Conservation (phyloP, 2,797 vertebrate genomes). For the Oreortyx pictus region DNA sequence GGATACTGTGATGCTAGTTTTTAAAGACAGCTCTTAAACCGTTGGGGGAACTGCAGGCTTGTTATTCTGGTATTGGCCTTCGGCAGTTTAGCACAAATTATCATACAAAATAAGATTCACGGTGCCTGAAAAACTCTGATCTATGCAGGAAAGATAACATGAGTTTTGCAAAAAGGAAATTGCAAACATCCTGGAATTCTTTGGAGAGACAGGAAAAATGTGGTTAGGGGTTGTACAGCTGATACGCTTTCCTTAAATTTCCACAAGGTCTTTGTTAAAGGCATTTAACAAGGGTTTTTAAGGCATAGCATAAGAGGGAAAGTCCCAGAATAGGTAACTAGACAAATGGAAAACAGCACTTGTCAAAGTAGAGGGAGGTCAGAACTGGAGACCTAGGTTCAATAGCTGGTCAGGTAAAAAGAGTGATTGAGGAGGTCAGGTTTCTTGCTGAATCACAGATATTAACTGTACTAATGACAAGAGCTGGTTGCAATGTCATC, state of each 20-base stretch:
- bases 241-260: background rate
- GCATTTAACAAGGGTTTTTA: background rate
- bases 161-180: background rate
- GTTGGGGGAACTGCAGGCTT: background rate
- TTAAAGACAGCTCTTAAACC: background rate
- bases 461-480: background rate
- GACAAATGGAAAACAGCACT: background rate
- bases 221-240: background rate
- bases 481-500: background rate
- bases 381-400: background rate
- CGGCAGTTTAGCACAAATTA: background rate
- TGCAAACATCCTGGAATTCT: background rate
- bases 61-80: background rate
- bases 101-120: background rate
- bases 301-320: background rate
- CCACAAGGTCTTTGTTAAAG: background rate
- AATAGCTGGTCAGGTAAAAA: background rate
- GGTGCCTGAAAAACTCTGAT: background rate
- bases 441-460: background rate
- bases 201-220: background rate
- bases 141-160: background rate
- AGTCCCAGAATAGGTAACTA: background rate
- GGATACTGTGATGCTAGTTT: background rate
- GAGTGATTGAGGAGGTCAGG: background rate
- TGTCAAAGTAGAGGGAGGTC: background rate